Base-by-base conservation (phyloP, 1,140 invertebrate genomes). In the Leguminivora glycinivorella region DNA sequence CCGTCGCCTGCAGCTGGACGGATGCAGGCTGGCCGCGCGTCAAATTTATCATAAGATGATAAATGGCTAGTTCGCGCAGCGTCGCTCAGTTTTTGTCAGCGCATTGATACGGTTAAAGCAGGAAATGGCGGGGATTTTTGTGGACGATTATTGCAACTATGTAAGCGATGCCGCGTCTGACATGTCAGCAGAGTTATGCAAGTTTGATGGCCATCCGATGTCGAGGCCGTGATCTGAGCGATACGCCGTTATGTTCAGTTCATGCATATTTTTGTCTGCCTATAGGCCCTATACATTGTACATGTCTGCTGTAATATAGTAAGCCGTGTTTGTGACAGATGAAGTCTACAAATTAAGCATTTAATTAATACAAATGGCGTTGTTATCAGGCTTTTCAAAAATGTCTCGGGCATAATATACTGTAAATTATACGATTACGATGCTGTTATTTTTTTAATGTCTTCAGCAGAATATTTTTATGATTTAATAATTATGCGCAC, bases 11-110 rank as follows among this genome's bases (percentile, higher is more conserved):
- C 67, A 68, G 31, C 67, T 68, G 67, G 38, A 31, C 67, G 67
- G 67, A 68, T 68, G 67, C 34, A 14, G 66, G 31, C 66, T 22
- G 25, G 67, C 67, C 67, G 56, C 67, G 67, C 40, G 67, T 68
- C 67, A 52, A 52, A 68, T 68, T 29, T 47, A 68, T 68, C 67
- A 68, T 68, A 68, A 56, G 29, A 52, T 68, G 40, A 68, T 68
- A 56, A 29, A 68, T 68, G 43, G n/a, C 19, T 6, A 52, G 47
- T 22, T 52, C 19, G 47, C 47, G 47, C 9, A 52, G 47, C 47
- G 19, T 10, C 47, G 47, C 19, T 52, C n/a, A n/a, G 47, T 52
- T 52, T 52, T 52, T 52, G 47, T 52, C 17, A 52, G 47, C 47
- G 10, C 47, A 52, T 52, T 52, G 47, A 52, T 52, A 52, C 19